Base-by-base conservation (phyloP, 1,140 invertebrate genomes). In the Heliconius himera region DNA sequence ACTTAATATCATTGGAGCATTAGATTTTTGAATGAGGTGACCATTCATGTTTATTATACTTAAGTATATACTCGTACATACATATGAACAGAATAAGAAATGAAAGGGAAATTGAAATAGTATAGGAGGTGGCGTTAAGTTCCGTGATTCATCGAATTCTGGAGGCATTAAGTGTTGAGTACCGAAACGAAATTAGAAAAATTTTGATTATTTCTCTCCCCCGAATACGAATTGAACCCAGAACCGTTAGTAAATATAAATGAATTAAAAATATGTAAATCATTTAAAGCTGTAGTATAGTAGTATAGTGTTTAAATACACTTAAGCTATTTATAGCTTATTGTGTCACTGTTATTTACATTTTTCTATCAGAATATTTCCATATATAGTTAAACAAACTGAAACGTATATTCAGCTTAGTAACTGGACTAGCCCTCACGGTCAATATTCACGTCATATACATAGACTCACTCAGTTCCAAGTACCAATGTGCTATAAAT, bases 321-420 rank as follows among this genome's bases (percentile, higher is more conserved):
- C 1, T 51, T 13, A 66, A 66, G 9, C 6, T 66, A 66, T 66
- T 29, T 26, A 66, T 66, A 66, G 60, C 26, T 18, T 2, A 16
- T 66, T 66, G 8, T 66, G 60, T 66, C 60, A 29, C 8, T 1
- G 60, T 3, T 66, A 29, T 66, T 66, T 66, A 4, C 22, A 66
- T 66, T 66, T 66, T 66, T 29, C 60, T 66, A 16, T 29, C 60
- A 11, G 22, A 66, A 66, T 66, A 66, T 66, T 66, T 29, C 60
- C 60, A 66, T 66, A 66, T 29, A 66, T 66, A 66, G 60, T 66
- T 22, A 66, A 66, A 66, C 60, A 66, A 66, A 66, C 60, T 66
- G 60, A 66, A 66, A 29, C 26, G n/a, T 66, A 26, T 66, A 26
- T 66, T 66, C 1, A 26, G 4, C 26, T 66, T 66, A 66, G 60